These are phyloP conservation scores for Eupithecia subumbrata DNA, from an alignment of 2,888 invertebrate genomes.

Conservation along the genomic window DNA sequence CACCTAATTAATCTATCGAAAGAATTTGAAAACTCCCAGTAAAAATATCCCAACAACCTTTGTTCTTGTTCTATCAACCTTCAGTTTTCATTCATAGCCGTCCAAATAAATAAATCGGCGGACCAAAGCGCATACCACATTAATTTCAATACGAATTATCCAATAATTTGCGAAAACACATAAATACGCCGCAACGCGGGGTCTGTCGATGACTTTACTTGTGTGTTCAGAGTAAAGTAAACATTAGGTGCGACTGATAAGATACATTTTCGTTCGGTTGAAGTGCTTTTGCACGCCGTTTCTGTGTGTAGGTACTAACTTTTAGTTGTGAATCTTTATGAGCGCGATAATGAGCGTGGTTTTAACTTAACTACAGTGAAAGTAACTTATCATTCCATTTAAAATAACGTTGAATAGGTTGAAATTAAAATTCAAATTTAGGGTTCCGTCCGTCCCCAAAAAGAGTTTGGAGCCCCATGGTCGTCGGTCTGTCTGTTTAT, in stretches of 20 bases:
- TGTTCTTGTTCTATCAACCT: conserved; percentile 33
- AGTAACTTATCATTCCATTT: neutral
- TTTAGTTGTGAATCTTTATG: neutral
- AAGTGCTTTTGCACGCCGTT: conserved; percentile 10
- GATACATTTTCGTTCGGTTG: conserved; percentile 29
- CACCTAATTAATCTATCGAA: neutral
- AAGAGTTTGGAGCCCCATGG: no score
- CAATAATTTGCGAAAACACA: conserved; percentile 50
- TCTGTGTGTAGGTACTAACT: neutral
- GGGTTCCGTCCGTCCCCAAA: no score
- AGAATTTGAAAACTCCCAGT: neutral
- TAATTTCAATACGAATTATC: conserved; percentile 50
- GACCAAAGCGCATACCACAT: conserved; percentile 51
- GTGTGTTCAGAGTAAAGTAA: conserved; percentile 21
- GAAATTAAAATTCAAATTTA: no score
- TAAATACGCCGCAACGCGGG: conserved; percentile 49
- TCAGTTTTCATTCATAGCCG: conserved; percentile 38
- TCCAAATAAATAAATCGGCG: conserved; percentile 39
- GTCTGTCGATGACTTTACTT: conserved; percentile 43
- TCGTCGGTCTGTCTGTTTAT: neutral
- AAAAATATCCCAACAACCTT: conserved; percentile 11
- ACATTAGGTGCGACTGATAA: conserved; percentile 30
- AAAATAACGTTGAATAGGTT: neutral
- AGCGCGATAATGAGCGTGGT: neutral
- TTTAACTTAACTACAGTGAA: neutral